phyloP scores from a whole-genome alignment of 2,113 vertebrate species.

The Calyptomena viridis region DNA sequence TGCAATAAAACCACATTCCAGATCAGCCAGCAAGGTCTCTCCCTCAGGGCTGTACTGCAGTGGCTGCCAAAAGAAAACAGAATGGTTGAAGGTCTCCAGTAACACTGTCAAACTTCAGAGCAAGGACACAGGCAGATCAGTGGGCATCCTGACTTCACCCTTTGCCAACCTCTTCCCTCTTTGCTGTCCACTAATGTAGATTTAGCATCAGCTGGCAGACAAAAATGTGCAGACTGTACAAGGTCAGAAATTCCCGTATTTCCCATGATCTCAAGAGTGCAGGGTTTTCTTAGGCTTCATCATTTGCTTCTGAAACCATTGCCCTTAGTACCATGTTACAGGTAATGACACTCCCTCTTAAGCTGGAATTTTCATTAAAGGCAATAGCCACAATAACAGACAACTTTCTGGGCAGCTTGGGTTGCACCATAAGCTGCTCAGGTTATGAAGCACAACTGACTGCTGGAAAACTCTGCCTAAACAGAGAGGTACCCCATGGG shows the following conservation, averaged over 20 bases:
- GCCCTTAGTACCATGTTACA: not conserved
- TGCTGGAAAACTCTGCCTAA: not conserved
- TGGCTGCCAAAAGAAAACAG: slow-evolving; percentile 7
- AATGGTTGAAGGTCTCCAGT: not conserved
- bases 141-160: not conserved
- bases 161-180: not conserved
- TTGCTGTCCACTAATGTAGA: not conserved
- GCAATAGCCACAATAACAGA: not conserved
- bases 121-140: not conserved
- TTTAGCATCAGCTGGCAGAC: not conserved
- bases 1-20: not conserved
- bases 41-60: not conserved
- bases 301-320: not conserved
- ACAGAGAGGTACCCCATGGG: not conserved
- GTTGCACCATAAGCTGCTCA: not conserved
- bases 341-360: not conserved
- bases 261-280: not conserved
- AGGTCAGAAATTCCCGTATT: not conserved
- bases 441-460: not conserved
- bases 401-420: not conserved
- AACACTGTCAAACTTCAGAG: not conserved
- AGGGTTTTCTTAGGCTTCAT: not conserved
- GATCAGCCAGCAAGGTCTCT: slow-evolving; percentile 3
- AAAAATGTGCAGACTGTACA: not conserved
- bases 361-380: not conserved